Base-by-base conservation (phyloP, 2,888 invertebrate species). In the Rhyacophila evoluta region DNA sequence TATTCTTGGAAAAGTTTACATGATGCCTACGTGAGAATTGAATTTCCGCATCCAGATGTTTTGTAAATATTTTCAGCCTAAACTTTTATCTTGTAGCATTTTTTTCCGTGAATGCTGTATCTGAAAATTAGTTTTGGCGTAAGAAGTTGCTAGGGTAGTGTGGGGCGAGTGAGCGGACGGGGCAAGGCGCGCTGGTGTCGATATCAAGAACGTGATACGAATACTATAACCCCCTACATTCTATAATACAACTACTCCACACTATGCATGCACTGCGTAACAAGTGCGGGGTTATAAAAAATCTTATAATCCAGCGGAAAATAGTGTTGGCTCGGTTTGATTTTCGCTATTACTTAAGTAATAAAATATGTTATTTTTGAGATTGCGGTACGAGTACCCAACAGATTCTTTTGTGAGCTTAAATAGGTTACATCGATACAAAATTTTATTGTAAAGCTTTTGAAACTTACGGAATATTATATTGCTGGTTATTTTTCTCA, bases 161-260 rank as follows among this genome's bases (percentile, higher is more conserved):
- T 19, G 36, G 19, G 41, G 29, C 28, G 37, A 12, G 37, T n/a
- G 25, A 70, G 70, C 37, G 8, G 33, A 19, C 29, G 19, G 38
- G 74, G 70, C 37, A 36, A 5, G 75, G 29, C 39, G 38, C 37
- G 36, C 55, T 74, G 41, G 78, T 75, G 79, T 77, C 79, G 77
- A 80, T 80, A 75, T 69, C 78, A 27, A 19, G 33, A 25, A 78
- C 80, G 80, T 80, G 80, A 80, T 78, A 19, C 3, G 80, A 80
- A 80, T 77, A 28, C 27, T 73, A 8, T 10, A 71, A 12, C 33
- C 72, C 37, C 72, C 71, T 72, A 55, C 55, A 55, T 55, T 67
- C 11, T 6, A n/a, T n/a, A n/a, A n/a, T n/a, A 8, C 36, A 75
- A 75, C 70, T 75, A 70, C 70, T 19, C 75, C 25, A 33, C 19